These are phyloP conservation scores for Tenthredo distinguenda DNA, from an alignment of 2,888 invertebrate species.

Conservation along the genomic window DNA sequence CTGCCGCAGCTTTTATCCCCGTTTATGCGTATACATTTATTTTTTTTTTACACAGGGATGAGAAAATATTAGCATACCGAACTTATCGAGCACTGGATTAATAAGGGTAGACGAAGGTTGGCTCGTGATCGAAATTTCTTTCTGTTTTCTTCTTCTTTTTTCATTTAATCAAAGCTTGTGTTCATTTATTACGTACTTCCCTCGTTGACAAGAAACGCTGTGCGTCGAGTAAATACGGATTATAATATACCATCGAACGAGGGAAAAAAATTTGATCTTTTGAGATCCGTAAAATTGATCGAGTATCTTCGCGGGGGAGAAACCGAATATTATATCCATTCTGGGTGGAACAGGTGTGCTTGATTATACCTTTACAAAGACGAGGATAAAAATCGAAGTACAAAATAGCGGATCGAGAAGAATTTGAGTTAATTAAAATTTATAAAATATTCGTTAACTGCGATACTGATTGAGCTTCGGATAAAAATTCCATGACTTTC, in stretches of 20 bases:
- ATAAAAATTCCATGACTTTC: not conserved
- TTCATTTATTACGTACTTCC: not conserved
- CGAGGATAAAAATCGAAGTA: not conserved
- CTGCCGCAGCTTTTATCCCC: not conserved
- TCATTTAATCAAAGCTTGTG: not conserved
- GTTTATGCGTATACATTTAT: not conserved
- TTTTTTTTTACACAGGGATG: not conserved
- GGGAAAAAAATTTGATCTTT: not conserved
- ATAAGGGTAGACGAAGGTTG: not conserved
- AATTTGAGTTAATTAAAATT: not conserved
- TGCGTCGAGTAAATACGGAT: not conserved
- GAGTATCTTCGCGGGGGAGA: not conserved
- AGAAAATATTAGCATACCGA: not conserved
- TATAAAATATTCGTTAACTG: not conserved
- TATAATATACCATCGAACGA: not conserved
- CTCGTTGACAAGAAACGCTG: not conserved
- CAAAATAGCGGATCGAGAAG: too few species aligned
- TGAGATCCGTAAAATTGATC: not conserved
- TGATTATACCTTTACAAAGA: not conserved
- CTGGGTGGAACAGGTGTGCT: not conserved
- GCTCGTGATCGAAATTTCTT: not conserved
- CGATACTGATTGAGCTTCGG: not conserved
- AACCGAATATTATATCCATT: not conserved
- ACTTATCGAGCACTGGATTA: not conserved
- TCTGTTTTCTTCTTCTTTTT: not conserved